Evolutionary conservation across 2,888 invertebrate species (phyloP).

Genomic region (Caenorhabditis sp.): DNA sequence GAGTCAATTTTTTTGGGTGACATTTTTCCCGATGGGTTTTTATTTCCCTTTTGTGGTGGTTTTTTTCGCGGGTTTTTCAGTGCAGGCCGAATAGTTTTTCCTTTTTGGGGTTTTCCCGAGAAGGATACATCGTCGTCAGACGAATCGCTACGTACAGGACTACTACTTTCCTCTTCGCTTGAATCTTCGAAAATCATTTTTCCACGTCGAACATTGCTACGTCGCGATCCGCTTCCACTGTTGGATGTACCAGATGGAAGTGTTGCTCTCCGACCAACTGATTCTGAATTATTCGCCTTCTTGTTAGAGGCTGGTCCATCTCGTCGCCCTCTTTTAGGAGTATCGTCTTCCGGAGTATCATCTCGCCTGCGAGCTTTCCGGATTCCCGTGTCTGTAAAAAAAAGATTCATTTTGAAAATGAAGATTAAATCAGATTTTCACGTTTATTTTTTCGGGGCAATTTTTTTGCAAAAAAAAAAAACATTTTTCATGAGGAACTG

Average conservation of each 20-base stretch:
- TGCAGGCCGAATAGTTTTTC: neutral
- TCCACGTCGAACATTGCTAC: neutral
- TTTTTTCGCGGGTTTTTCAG: neutral
- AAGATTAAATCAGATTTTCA: no score
- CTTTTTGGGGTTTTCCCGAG: slow-evolving; percentile 5
- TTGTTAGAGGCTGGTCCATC: neutral
- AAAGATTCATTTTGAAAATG: no score
- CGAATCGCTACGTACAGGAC: neutral
- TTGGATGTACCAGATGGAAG: neutral
- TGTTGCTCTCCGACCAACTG: neutral
- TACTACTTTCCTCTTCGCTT: neutral
- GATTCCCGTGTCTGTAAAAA: slow-evolving; percentile 9
- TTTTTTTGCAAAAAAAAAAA: no score
- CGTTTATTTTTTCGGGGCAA: no score
- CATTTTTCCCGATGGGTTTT: neutral
- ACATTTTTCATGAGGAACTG: no score
- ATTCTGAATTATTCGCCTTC: neutral
- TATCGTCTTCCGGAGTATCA: slow-evolving; percentile 25
- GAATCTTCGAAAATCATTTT: slow-evolving; percentile 1
- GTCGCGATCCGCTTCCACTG: neutral
- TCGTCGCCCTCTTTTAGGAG: neutral
- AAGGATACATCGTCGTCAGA: neutral
- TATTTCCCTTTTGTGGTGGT: neutral
- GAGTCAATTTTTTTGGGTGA: neutral
- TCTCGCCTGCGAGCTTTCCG: slow-evolving; percentile 6